Percentiles rank a stretch among this genome's conserved stretches.
Conservation (phyloP, 2,888 invertebrate species). For the Watsonalla binaria region DNA sequence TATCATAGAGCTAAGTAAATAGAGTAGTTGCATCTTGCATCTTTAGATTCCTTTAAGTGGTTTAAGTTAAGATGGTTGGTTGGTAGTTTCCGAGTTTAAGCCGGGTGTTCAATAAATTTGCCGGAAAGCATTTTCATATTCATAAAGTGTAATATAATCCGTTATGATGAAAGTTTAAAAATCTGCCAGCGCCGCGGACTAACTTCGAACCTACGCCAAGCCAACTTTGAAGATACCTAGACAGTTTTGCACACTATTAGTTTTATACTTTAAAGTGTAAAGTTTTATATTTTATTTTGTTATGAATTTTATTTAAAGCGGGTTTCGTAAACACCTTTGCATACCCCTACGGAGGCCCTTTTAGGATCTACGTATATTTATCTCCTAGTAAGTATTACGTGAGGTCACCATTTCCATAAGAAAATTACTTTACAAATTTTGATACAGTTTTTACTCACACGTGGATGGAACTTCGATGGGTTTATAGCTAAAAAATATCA, state of each 20-base stretch:
- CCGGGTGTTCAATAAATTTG: conserved; percentile 36
- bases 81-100: conserved; percentile 6
- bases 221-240: conserved; percentile 40
- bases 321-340: not conserved
- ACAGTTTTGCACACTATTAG: conserved; percentile 46
- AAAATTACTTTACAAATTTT: too few species aligned
- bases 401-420: too few species aligned
- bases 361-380: too few species aligned
- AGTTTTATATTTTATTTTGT: conserved; percentile 4
- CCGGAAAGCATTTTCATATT: conserved; percentile 53
- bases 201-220: conserved; percentile 24
- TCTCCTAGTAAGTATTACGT: too few species aligned
- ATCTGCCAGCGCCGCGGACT: conserved; percentile 34
- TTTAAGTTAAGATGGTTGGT: not conserved
- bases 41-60: not conserved
- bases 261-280: conserved; percentile 37
- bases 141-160: conserved; percentile 60
- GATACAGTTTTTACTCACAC: too few species aligned
- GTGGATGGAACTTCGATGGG: too few species aligned
- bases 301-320: not conserved
- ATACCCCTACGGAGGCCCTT: too few species aligned
- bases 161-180: conserved; percentile 69
- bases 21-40: not conserved
- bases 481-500: too few species aligned
- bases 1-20: too few species aligned